Base-by-base conservation (phyloP, 2,113 vertebrate genomes). In the Tychaedon coryphoeus region DNA sequence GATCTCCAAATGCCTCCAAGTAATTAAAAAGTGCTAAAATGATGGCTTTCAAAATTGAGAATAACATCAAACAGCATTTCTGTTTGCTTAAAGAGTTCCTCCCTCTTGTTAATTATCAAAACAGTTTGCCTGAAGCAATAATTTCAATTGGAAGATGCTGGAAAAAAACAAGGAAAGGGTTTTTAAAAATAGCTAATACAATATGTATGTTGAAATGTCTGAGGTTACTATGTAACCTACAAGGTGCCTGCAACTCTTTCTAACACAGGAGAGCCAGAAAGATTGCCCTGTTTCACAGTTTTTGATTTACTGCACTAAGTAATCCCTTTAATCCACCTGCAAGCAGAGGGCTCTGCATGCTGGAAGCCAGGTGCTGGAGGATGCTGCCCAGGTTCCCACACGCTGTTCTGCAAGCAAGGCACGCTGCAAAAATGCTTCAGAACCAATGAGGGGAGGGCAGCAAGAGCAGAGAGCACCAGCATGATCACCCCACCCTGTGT, bases 21-120 rank as follows among this genome's bases (percentile, higher is more conserved):
- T 66, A 70, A 90, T 18, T 74, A 66, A 88, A 62, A 92, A 86
- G 53, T 47, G 34, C 29, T 58, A 67, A 66, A 28, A 91, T n/a
- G 5, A 73, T 12, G 17, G 67, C 67, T 79, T 95, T 86, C 58
- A 73, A 70, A 88, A 34, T 58, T 62, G 20, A 91, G 38, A 95
- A 64, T 48, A 91, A 57, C 50, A 92, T 40, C 58, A 73, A 90
- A 73, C 26, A 80, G 23, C 40, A 65, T 19, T 16, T 51, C 53
- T 61, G 43, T 45, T 45, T 45, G 42, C 66, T 80, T 80, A 38
- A 64, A 79, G 33, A 83, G 69, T 57, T 78, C 70, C 56, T 93
- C 53, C 51, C 57, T 81, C 76, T 82, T 66, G 42, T 79, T 89
- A 91, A 89, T 92, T 93, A 83, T 71, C 86, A 87, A 85, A 95